These are phyloP conservation scores for Argyresthia albistria DNA, from an alignment of 2,888 invertebrate genomes.

Conservation along the genomic window DNA sequence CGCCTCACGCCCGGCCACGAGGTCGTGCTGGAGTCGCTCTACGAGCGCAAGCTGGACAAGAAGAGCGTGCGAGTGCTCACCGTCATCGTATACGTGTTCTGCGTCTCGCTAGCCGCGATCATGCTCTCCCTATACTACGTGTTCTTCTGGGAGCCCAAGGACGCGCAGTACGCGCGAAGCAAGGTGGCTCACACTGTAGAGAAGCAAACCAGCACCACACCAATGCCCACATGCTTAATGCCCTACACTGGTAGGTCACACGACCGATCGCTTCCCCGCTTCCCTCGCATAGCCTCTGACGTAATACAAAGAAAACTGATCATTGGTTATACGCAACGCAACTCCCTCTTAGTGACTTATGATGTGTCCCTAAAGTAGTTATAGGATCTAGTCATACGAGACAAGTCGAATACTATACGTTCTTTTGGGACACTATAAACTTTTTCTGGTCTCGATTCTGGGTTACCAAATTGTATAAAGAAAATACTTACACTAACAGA, in stretches of 20 bases:
- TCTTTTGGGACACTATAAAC: too few species aligned
- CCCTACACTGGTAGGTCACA: slow-evolving; percentile 69
- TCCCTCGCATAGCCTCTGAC: slow-evolving; percentile 6
- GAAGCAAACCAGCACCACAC: slow-evolving; percentile 65
- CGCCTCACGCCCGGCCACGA: slow-evolving; percentile 47
- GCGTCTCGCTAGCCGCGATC: slow-evolving; percentile 94
- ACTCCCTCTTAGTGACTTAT: too few species aligned
- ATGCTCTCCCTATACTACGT: slow-evolving; percentile 95
- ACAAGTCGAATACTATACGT: too few species aligned
- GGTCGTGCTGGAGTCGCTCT: slow-evolving; percentile 80
- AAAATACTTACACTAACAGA: too few species aligned
- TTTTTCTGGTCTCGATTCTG: too few species aligned
- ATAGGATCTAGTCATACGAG: too few species aligned
- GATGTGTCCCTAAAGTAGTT: too few species aligned
- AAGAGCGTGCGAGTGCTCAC: slow-evolving; percentile 93
- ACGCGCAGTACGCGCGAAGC: slow-evolving; percentile 63
- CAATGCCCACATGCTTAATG: slow-evolving; percentile 70
- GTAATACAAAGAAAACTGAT: too few species aligned
- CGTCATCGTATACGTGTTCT: slow-evolving; percentile 93
- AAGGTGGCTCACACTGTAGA: slow-evolving; percentile 66
- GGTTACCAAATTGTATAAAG: too few species aligned
- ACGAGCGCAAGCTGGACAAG: slow-evolving; percentile 88
- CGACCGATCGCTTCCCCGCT: slow-evolving; percentile 42
- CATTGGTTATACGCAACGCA: too few species aligned
- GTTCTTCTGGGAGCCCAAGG: slow-evolving; percentile 92